Conservation (phyloP, 2,888 invertebrate genomes). For the Drosophila ochracea region DNA sequence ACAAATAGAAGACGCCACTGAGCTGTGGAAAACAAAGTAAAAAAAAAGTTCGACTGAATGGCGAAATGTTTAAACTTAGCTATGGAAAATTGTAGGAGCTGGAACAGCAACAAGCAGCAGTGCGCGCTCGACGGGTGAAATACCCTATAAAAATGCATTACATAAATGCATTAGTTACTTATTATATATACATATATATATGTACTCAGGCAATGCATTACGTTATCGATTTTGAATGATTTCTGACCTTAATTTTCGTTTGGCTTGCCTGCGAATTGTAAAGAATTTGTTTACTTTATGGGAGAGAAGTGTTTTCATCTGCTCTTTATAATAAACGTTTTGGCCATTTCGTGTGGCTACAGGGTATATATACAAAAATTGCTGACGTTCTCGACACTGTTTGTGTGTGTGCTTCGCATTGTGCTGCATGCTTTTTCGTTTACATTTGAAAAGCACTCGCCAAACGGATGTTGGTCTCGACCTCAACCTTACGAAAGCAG, state of each 20-base stretch:
- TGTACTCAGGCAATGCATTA: not conserved
- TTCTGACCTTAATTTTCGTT: not conserved
- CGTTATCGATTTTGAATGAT: not conserved
- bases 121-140: not conserved
- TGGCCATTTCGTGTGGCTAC: not conserved
- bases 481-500: conserved; percentile 78
- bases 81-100: conserved; percentile 26
- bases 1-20: conserved; percentile 49
- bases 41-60: conserved; percentile 43
- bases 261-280: not conserved
- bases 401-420: conserved; percentile 57
- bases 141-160: not conserved
- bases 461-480: conserved; percentile 81
- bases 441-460: conserved; percentile 79
- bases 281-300: not conserved
- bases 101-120: conserved; percentile 17
- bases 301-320: not conserved
- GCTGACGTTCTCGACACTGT: conserved; percentile 15
- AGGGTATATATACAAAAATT: conserved; percentile 8
- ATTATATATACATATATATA: not conserved
- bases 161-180: not conserved
- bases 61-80: conserved; percentile 78
- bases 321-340: not conserved
- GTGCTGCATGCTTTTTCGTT: conserved; percentile 74
- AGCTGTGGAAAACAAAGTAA: conserved; percentile 1